Evolutionary conservation across 1,140 invertebrate genomes (phyloP), one percentile per base, ranked within the genome.

Genomic region (Drosophila parvula): DNA sequence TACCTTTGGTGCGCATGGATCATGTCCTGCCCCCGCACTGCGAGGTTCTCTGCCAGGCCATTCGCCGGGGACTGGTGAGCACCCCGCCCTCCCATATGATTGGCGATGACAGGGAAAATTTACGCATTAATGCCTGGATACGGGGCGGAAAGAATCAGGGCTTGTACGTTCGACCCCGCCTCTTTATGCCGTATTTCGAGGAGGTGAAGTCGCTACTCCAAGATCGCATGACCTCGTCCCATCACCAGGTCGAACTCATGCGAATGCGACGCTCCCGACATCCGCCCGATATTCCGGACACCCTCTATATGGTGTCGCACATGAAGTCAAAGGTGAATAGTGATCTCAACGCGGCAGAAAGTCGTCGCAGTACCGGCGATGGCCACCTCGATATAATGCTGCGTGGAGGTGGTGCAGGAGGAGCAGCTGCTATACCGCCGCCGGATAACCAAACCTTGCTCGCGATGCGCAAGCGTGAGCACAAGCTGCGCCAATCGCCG

Each of bases 181-280:
- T 98, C 34, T 99, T 98, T 92, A 96, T 97, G 94, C 98, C 98
- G 14, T 98, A 98, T 92, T 97, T 97, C 80, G 98, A 99, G 90
- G 98, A 98, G 94, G 95, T 97, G 2, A 98, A 98, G 95, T 94
- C 95, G 59, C 93, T 98, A 71, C 94, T 98, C 32, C 97, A 97
- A 90, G 96, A 97, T 92, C 96, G 97, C 83, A 94, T 96, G 89
- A 94, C 96, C 56, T 85, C 90, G 7, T 91, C 91, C 0, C 85
- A 92, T 41, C 89, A 92, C 60, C 97, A 97, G 91, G 95, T 95
- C 38, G 96, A 97, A 86, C 89, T 96, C 51, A 93, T 97, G 64
- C 94, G 96, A 22, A 93, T 96, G 83, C 94, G 96, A 76, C 93
- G 95, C 64, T 94, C 94, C n/a, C 93, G 95, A 18, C 93, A 93